phyloP scores from a whole-genome alignment of 2,888 invertebrate genomes.

The Congeria kusceri region DNA sequence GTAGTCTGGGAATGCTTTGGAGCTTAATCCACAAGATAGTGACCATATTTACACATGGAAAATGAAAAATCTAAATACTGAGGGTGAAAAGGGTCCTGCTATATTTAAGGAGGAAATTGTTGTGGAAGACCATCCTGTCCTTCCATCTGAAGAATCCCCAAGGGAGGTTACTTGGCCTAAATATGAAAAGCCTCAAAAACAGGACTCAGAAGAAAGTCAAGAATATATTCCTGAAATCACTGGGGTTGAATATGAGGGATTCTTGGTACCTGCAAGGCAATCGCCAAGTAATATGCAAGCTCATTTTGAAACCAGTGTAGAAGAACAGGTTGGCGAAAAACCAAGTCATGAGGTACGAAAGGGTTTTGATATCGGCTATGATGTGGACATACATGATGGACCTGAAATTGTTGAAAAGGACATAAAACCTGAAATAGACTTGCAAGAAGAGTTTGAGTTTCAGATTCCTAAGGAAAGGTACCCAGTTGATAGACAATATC shows the following conservation, averaged over 20 bases:
- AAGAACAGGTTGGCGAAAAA: slow-evolving; percentile 19
- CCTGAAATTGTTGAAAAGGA: slow-evolving; percentile 5
- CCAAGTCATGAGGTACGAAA: slow-evolving; percentile 10
- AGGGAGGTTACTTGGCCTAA: slow-evolving; percentile 1
- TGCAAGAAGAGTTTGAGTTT: slow-evolving; percentile 56
- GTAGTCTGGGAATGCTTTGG: slow-evolving; percentile 65
- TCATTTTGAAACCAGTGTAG: slow-evolving; percentile 39
- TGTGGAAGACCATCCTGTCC: slow-evolving; percentile 41
- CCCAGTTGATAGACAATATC: slow-evolving; percentile 29
- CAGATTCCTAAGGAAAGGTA: slow-evolving; percentile 52
- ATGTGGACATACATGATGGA: slow-evolving; percentile 29
- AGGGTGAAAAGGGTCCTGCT: slow-evolving; percentile 53
- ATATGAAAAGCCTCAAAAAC: slow-evolving; percentile 3
- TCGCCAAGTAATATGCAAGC: slow-evolving; percentile 12
- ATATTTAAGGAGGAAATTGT: slow-evolving; percentile 66
- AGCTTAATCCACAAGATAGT: slow-evolving; percentile 52
- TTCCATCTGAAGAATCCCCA: slow-evolving; percentile 20
- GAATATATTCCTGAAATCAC: slow-evolving; percentile 56
- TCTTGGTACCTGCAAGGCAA: slow-evolving; percentile 16
- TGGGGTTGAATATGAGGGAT: slow-evolving; percentile 54
- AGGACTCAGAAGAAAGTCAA: slow-evolving; percentile 19
- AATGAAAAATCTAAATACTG: slow-evolving; percentile 56
- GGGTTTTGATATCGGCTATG: slow-evolving; percentile 14
- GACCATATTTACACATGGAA: slow-evolving; percentile 68
- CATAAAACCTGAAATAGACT: slow-evolving; percentile 41